Percentiles rank a stretch among this genome's conserved stretches.
Conservation (phyloP, 2,113 vertebrate species). For the human (Homo sapiens) region DNA sequence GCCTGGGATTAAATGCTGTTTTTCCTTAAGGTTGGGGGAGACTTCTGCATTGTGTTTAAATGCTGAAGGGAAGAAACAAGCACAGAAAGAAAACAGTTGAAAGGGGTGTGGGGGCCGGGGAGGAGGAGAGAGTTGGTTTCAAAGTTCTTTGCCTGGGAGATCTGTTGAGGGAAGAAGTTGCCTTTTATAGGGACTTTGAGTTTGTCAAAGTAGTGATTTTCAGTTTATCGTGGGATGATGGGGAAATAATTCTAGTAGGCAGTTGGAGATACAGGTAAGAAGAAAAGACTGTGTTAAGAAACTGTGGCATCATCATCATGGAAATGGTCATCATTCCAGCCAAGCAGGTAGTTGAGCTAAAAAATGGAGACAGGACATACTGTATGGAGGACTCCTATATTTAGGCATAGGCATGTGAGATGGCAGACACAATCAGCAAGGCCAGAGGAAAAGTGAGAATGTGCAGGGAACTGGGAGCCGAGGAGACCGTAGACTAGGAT, state of each 20-base stretch:
- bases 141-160: neutral
- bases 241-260: neutral
- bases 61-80: neutral
- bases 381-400: neutral
- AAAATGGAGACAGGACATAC: neutral
- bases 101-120: neutral
- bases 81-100: neutral
- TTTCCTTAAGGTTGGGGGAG: neutral
- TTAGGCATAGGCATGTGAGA: neutral
- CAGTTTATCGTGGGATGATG: neutral
- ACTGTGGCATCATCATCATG: neutral
- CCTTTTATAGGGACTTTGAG: neutral
- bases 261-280: neutral
- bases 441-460: neutral
- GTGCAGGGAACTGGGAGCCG: accelerated
- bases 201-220: neutral
- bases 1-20: neutral
- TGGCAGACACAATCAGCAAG: accelerated
- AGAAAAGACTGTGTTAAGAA: neutral
- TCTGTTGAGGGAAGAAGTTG: neutral
- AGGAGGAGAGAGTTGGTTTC: neutral
- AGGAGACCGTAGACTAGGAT: neutral
- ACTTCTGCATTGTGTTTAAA: neutral
- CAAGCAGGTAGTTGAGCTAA: neutral
- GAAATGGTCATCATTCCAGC: neutral